phyloP scores from a whole-genome alignment of 2,888 invertebrate genomes.

The Apotomis turbidana region DNA sequence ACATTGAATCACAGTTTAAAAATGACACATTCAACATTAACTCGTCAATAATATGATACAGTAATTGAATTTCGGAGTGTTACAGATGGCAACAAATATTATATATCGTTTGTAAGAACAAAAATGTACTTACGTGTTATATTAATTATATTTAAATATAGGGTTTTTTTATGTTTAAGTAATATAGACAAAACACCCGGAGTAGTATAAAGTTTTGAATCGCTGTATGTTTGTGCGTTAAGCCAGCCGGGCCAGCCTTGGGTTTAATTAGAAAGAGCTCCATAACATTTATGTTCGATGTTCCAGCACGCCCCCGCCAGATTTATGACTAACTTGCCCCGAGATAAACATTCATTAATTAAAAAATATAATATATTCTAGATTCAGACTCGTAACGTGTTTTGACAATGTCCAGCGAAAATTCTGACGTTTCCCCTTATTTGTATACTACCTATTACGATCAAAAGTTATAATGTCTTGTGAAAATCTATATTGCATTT shows the following conservation, averaged over 20 bases:
- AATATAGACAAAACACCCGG: too few species aligned
- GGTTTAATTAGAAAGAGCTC: slow-evolving; percentile 82
- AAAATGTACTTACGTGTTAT: too few species aligned
- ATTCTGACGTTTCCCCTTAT: background rate
- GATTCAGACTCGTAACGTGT: slow-evolving; percentile 47
- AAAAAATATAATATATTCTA: slow-evolving; percentile 74
- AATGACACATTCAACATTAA: too few species aligned
- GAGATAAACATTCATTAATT: slow-evolving; percentile 83
- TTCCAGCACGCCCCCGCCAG: slow-evolving; percentile 74
- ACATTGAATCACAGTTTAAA: too few species aligned
- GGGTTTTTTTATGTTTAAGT: too few species aligned
- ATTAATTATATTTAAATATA: too few species aligned
- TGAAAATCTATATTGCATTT: too few species aligned
- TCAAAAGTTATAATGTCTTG: too few species aligned
- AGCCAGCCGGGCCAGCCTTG: slow-evolving; percentile 56
- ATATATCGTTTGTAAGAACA: too few species aligned
- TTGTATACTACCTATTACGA: background rate
- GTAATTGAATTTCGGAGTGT: too few species aligned
- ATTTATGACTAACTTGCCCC: slow-evolving; percentile 76
- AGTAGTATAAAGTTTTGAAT: background rate
- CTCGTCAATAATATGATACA: too few species aligned
- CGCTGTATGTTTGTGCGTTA: slow-evolving; percentile 46
- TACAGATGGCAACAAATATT: too few species aligned
- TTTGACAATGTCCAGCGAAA: slow-evolving; percentile 35
- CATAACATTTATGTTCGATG: slow-evolving; percentile 77